Base-by-base conservation (phyloP, 2,888 invertebrate species). In the Ophion obscuratus region DNA sequence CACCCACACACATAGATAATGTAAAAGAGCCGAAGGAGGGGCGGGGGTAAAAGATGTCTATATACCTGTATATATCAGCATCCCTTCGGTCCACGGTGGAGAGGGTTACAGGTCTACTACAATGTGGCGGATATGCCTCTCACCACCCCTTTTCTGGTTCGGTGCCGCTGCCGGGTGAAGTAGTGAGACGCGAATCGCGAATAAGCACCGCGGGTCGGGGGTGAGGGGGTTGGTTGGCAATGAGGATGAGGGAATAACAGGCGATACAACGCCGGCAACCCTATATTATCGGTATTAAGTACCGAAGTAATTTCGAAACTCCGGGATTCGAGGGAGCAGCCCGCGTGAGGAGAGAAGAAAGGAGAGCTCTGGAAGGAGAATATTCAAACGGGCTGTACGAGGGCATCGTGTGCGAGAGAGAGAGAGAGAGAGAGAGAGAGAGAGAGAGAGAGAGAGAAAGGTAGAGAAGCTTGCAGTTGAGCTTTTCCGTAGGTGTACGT, bases 231-330 rank as follows among this genome's bases (percentile, higher is more conserved):
- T 85, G 87, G 86, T 87, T 47, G 78, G 77, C 75, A 47, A 47
- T 14, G 47, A 47, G 47, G 47, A 47, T 47, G 47, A 47, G 47
- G 14, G 47, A 82, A 79, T 67, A 64, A 67, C 59, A 78, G 83
- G 64, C 79, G 74, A 87, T 85, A 84, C 86, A 87, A 81, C 81
- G 74, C 81, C 75, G 78, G 83, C 81, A 86, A 84, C 87, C 86
- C 88, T 90, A 89, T 89, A 91, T 91, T 90, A 91, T 89, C 90
- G 89, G 88, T 88, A 88, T 89, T 90, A 90, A 91, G 91, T 88
- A 89, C 89, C 89, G 87, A 88, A 90, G 89, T 89, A 89, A 90
- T 90, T 90, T 90, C 87, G 87, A 88, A 88, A 88, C 85, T 84
- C 87, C 68, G 81, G 83, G 85, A 84, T 81, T 82, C 80, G 83